A percentile compares a stretch with the other conserved stretches of the same genome.
Evolutionary conservation across 2,797 vertebrate species (phyloP).

Genomic region (Girardinus metallicus): DNA sequence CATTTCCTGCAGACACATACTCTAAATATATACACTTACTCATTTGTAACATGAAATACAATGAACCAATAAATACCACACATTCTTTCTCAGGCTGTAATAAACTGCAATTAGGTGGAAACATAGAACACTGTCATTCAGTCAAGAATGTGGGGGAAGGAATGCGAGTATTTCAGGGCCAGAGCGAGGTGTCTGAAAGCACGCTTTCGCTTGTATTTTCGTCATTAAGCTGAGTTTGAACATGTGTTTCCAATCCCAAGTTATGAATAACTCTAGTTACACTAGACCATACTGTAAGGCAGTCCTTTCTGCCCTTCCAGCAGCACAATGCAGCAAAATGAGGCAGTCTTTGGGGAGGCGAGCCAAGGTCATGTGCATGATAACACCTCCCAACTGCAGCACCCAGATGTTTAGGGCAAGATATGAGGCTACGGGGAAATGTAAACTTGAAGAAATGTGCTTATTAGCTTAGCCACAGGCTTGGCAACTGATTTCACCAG

Average conservation of each 20-base stretch:
- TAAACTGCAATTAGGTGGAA: constrained; percentile 80
- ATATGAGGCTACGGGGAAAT: constrained; percentile 54
- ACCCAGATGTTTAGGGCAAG: constrained; percentile 65
- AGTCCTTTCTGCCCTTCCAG: constrained; percentile 11
- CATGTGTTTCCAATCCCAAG: constrained; percentile 38
- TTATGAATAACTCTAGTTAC: constrained; percentile 26
- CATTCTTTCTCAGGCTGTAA: constrained; percentile 74
- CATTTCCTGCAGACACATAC: constrained; percentile 43
- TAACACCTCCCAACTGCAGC: constrained; percentile 63
- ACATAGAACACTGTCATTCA: constrained; percentile 75
- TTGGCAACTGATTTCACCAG: constrained; percentile 17
- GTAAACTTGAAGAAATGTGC: constrained; percentile 4
- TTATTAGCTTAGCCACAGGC: neutral
- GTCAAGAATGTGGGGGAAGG: constrained; percentile 66
- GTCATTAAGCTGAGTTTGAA: constrained; percentile 29
- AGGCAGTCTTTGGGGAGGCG: constrained; percentile 46
- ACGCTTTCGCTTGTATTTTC: constrained; percentile 25
- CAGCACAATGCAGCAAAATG: constrained; percentile 51
- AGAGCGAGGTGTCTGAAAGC: constrained; percentile 58
- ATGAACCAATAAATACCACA: constrained; percentile 67
- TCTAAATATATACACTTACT: constrained; percentile 52
- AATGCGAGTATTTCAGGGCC: constrained; percentile 55
- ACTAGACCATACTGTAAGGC: constrained; percentile 5
- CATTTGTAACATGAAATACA: constrained; percentile 64
- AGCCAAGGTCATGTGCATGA: constrained; percentile 71